Percentiles rank a stretch among this genome's conserved stretches.
Conservation (phyloP, 2,797 vertebrate genomes). For the Phaenicophaeus curvirostris region DNA sequence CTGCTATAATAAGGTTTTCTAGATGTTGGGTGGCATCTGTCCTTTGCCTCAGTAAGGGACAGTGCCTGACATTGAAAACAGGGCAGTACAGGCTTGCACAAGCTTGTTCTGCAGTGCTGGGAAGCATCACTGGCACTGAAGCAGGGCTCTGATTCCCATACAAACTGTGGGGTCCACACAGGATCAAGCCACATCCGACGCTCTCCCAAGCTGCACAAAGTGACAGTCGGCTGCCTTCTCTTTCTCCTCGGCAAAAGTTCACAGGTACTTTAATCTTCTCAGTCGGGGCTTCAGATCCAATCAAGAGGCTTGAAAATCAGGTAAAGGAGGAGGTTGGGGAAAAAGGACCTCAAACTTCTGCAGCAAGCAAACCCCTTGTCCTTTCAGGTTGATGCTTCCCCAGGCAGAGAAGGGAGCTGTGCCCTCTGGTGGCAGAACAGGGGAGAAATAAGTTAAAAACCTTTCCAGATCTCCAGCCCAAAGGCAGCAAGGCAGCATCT, state of each 20-base stretch:
- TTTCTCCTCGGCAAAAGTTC: not conserved
- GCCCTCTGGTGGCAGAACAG: conserved; percentile 40
- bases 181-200: accelerated
- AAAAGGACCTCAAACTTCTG: not conserved
- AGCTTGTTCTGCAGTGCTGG: accelerated
- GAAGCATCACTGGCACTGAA: not conserved
- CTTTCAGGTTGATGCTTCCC: not conserved
- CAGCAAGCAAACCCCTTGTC: not conserved
- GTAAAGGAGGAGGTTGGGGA: not conserved
- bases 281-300: not conserved
- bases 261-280: not conserved
- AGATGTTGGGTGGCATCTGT: not conserved
- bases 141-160: not conserved
- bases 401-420: not conserved
- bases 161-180: accelerated
- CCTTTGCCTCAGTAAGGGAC: not conserved
- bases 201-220: not conserved
- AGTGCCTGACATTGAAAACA: not conserved
- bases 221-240: not conserved
- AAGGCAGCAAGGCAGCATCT: not conserved
- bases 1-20: not conserved
- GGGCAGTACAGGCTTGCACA: not conserved
- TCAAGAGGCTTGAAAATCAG: not conserved
- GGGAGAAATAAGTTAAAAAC: not conserved
- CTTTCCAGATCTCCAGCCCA: not conserved